phyloP scores from a whole-genome alignment of 1,140 invertebrate genomes.

The Cherax destructor region DNA sequence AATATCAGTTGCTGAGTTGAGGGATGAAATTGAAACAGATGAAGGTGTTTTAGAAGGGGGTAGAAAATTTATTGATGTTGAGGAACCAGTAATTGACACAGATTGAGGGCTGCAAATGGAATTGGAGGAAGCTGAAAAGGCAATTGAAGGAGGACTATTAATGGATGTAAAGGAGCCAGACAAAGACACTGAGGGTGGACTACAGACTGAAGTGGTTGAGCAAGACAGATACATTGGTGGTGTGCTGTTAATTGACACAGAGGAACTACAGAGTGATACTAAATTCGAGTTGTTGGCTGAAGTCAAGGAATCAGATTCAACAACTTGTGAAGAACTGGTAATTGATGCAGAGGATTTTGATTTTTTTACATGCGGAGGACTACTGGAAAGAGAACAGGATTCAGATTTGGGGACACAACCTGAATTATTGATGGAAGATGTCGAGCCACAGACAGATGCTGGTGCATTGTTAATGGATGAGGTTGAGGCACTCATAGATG shows the following conservation, averaged over 20 bases:
- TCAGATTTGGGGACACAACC: conserved; percentile 1
- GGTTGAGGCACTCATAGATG: conserved; percentile 43
- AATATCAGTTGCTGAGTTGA: conserved; percentile 45
- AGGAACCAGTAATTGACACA: conserved; percentile 58
- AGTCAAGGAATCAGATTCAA: conserved; percentile 25
- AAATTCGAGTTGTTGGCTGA: conserved; percentile 11
- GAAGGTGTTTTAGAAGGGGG: conserved; percentile 61
- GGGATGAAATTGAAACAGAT: conserved; percentile 54
- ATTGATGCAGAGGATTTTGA: conserved; percentile 30
- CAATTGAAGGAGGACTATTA: conserved; percentile 50
- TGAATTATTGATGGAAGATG: conserved; percentile 49
- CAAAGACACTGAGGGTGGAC: conserved; percentile 42
- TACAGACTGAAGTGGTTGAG: conserved; percentile 32
- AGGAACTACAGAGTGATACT: conserved; percentile 30
- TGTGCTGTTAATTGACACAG: conserved; percentile 18
- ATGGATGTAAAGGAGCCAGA: conserved; percentile 46
- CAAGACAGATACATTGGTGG: conserved; percentile 17
- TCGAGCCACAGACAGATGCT: conserved; percentile 35
- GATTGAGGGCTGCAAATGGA: conserved; percentile 59
- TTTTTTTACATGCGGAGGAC: conserved; percentile 10
- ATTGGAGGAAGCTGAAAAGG: conserved; percentile 55
- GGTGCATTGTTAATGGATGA: conserved; percentile 59
- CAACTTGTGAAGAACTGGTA: background rate
- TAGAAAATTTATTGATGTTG: conserved; percentile 57
- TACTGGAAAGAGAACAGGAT: background rate